Evolutionary conservation across 2,113 vertebrate genomes (phyloP).

Genomic region (Heliornis fulica): DNA sequence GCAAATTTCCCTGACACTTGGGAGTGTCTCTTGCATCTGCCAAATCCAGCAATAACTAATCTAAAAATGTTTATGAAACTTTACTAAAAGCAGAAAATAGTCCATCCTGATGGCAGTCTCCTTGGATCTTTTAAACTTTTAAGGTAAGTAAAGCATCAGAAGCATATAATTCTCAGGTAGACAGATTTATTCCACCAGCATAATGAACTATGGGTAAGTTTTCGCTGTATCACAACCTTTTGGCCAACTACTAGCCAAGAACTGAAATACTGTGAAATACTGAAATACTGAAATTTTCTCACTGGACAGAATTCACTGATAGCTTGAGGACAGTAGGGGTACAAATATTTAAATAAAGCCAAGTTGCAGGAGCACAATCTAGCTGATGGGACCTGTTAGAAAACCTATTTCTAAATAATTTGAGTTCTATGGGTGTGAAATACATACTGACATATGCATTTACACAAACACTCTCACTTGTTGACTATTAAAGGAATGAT

Average conservation of each 20-base stretch:
- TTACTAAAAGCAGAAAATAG: not conserved
- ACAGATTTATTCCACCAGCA: not conserved
- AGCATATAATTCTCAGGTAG: accelerated
- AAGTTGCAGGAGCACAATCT: not conserved
- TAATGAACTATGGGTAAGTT: not conserved
- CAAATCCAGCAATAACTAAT: not conserved
- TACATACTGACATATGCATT: not conserved
- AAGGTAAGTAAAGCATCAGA: not conserved
- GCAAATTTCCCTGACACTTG: not conserved
- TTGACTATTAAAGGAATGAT: not conserved
- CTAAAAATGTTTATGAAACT: not conserved
- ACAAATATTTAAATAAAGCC: not conserved
- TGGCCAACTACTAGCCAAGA: not conserved
- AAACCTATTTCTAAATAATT: not conserved
- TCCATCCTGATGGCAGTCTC: not conserved
- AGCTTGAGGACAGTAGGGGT: not conserved
- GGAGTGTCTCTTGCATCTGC: not conserved
- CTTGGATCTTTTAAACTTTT: not conserved
- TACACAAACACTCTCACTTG: not conserved
- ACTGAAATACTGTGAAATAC: not conserved
- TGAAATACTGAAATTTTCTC: not conserved
- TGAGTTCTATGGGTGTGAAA: not conserved
- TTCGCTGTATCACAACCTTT: not conserved
- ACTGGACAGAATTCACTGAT: not conserved
- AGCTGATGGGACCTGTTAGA: not conserved